Conservation (phyloP, 2,888 invertebrate genomes). For the Coecobrya sp. region DNA sequence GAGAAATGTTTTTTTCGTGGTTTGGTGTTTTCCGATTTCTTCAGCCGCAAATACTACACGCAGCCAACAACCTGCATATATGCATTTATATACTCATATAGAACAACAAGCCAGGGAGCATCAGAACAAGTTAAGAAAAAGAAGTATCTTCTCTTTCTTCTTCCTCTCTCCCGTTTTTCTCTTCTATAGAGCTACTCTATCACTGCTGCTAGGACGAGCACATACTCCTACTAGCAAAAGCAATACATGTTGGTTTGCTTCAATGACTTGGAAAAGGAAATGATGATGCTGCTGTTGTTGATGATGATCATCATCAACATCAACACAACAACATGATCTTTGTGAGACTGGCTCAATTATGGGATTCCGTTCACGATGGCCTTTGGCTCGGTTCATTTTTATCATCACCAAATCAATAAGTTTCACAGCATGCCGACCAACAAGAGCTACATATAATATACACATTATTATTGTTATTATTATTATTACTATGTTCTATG, state of each 20-base stretch:
- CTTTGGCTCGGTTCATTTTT: conserved; percentile 86
- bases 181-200: not conserved
- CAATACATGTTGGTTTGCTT: conserved; percentile 72
- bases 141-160: too few relatives aligned
- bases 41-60: conserved; percentile 72
- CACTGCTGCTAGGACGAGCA: not conserved
- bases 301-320: conserved; percentile 71
- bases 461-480: conserved; percentile 61
- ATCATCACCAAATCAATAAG: conserved; percentile 86
- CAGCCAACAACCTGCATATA: not conserved
- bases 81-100: not conserved
- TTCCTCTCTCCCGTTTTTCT: conserved; percentile 11
- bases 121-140: conserved; percentile 69
- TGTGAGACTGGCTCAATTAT: conserved; percentile 84
- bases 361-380: conserved; percentile 85
- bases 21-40: conserved; percentile 78
- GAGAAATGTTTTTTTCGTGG: conserved; percentile 75
- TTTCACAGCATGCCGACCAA: conserved; percentile 85
- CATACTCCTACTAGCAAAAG: conserved; percentile 12
- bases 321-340: conserved; percentile 82
- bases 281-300: conserved; percentile 78
- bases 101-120: conserved; percentile 47
- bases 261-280: conserved; percentile 81
- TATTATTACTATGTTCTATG: conserved; percentile 34
- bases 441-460: conserved; percentile 57